phyloP scores from a whole-genome alignment of 2,113 vertebrate genomes.

The Gulo gulo region DNA sequence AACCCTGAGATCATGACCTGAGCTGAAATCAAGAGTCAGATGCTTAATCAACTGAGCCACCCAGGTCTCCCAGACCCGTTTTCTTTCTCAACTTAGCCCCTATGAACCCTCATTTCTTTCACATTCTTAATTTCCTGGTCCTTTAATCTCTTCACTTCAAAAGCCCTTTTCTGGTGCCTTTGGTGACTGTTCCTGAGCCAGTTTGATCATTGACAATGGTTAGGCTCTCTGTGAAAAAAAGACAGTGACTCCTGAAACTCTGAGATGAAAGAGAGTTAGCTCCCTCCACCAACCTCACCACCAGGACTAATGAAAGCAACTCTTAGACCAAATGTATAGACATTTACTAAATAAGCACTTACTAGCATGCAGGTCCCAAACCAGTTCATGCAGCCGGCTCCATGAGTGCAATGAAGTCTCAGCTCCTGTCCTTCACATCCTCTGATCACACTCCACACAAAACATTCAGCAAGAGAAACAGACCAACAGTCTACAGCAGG shows the following conservation, averaged over 20 bases:
- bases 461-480: not conserved
- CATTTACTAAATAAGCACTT: accelerated
- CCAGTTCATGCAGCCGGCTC: not conserved
- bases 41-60: not conserved
- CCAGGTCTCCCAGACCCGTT: not conserved
- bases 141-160: not conserved
- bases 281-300: not conserved
- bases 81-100: not conserved
- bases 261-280: not conserved
- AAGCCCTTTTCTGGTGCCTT: not conserved
- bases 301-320: not conserved
- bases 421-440: not conserved
- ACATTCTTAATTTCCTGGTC: not conserved
- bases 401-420: accelerated
- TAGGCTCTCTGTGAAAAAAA: not conserved
- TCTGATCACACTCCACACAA: not conserved
- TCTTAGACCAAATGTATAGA: not conserved
- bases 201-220: not conserved
- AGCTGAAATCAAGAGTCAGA: not conserved
- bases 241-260: not conserved
- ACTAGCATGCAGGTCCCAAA: not conserved
- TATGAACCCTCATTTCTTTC: accelerated
- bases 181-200: not conserved
- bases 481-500: not conserved
- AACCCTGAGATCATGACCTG: no score